These are phyloP conservation scores for Nemurella pictetii DNA, from an alignment of 2,888 invertebrate genomes.

Conservation along the genomic window DNA sequence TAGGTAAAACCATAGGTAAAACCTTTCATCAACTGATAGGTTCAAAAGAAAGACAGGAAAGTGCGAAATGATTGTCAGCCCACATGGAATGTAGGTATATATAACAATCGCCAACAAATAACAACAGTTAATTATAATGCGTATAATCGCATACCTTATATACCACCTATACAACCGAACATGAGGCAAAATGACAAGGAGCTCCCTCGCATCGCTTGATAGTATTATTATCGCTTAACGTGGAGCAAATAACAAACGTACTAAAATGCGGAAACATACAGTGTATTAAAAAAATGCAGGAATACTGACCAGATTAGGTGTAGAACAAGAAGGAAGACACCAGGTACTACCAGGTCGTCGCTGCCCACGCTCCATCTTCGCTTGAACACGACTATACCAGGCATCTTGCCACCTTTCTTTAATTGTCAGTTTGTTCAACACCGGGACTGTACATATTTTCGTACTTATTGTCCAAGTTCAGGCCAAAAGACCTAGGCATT, in stretches of 20 bases:
- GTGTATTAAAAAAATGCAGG: too few relatives aligned
- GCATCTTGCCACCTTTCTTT: slow-evolving; percentile 59
- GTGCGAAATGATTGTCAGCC: not conserved
- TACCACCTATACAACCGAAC: not conserved
- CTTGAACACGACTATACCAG: slow-evolving; percentile 81
- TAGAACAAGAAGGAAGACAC: slow-evolving; percentile 71
- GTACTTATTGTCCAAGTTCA: not conserved
- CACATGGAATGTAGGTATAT: not conserved
- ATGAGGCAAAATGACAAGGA: not conserved
- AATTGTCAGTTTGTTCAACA: not conserved
- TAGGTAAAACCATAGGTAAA: not conserved
- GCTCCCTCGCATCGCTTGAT: too few relatives aligned
- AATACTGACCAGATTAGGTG: slow-evolving; percentile 76
- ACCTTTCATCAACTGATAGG: not conserved
- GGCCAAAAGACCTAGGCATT: not conserved
- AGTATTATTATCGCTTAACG: not conserved
- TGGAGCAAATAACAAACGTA: not conserved
- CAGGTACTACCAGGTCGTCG: slow-evolving; percentile 85
- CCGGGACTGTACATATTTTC: not conserved
- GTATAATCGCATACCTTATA: not conserved
- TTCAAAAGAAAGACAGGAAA: not conserved
- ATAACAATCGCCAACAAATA: not conserved
- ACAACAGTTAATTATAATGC: not conserved
- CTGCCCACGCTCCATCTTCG: slow-evolving; percentile 87
- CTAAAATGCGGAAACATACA: too few relatives aligned